Conservation (phyloP, 2,888 invertebrate genomes). For the Pristionchus exspectatus region DNA sequence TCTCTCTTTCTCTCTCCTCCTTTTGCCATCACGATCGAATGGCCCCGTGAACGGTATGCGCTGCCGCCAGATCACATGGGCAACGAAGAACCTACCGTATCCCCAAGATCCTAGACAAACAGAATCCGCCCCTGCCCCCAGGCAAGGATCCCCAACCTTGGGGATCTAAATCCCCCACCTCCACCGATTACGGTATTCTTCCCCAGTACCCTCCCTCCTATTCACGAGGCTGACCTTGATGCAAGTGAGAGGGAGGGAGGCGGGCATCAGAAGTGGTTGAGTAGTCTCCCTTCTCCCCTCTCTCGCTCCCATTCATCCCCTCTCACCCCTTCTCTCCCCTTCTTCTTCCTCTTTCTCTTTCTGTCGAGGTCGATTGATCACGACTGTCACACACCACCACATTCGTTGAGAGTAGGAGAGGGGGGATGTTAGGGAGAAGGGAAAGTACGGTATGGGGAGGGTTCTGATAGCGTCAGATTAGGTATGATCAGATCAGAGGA, state of each 20-base stretch:
- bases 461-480: neutral
- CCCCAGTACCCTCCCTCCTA: neutral
- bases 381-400: conserved; percentile 41
- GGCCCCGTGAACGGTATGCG: conserved; percentile 9
- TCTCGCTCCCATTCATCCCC: conserved; percentile 10
- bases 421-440: neutral
- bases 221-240: conserved; percentile 28
- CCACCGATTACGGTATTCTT: neutral
- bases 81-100: neutral
- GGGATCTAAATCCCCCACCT: neutral
- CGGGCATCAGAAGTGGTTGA: conserved; percentile 44
- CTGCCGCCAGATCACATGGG: neutral
- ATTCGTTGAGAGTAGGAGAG: conserved; percentile 19
- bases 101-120: neutral
- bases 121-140: neutral
- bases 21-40: neutral
- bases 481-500: too few relatives aligned
- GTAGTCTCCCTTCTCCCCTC: conserved; percentile 41
- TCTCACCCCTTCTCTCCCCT: neutral
- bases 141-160: neutral
- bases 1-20: conserved; percentile 16
- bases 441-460: neutral
- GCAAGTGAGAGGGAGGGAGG: neutral
- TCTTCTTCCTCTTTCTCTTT: neutral
- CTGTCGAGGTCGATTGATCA: conserved; percentile 50